Percentiles rank a stretch among this genome's conserved stretches.
phyloP scores from a whole-genome alignment of 2,113 vertebrate genomes.

The Myodes glareolus region DNA sequence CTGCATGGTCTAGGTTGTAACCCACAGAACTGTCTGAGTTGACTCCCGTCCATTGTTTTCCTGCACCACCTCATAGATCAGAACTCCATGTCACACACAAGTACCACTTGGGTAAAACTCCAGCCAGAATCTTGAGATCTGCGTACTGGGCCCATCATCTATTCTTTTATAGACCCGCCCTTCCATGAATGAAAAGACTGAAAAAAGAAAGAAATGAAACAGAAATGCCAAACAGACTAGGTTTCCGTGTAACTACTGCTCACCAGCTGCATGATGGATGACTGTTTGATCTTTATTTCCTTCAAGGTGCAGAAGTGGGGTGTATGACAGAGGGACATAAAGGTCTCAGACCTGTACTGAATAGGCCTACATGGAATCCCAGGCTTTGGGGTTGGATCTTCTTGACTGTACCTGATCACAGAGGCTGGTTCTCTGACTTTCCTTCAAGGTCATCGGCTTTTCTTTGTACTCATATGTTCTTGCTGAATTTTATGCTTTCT shows the following conservation, averaged over 20 bases:
- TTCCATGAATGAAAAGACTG: not conserved
- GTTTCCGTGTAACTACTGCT: not conserved
- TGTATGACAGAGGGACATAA: not conserved
- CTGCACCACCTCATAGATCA: not conserved
- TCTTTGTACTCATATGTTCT: slow-evolving; percentile 67
- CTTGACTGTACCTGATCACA: slow-evolving; percentile 46
- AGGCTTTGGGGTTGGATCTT: slow-evolving; percentile 46
- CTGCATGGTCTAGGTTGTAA: not conserved
- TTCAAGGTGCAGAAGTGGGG: not conserved
- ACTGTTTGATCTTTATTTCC: not conserved
- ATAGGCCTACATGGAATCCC: not conserved
- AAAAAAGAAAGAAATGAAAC: too few species aligned
- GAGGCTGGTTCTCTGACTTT: slow-evolving; percentile 68
- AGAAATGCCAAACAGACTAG: not conserved
- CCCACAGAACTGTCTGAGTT: not conserved
- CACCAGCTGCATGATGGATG: not conserved
- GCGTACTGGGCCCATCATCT: too few species aligned
- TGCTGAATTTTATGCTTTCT: slow-evolving; percentile 78
- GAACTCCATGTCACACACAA: not conserved
- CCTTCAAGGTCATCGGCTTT: slow-evolving; percentile 74
- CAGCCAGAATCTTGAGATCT: not conserved
- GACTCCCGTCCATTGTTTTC: not conserved
- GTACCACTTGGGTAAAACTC: not conserved
- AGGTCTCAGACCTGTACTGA: not conserved
- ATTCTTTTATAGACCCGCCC: not conserved